A percentile compares a stretch with the other conserved stretches of the same genome.
Conservation (phyloP, 2,797 vertebrate species). For the Ptychobarbus kaznakovi region DNA sequence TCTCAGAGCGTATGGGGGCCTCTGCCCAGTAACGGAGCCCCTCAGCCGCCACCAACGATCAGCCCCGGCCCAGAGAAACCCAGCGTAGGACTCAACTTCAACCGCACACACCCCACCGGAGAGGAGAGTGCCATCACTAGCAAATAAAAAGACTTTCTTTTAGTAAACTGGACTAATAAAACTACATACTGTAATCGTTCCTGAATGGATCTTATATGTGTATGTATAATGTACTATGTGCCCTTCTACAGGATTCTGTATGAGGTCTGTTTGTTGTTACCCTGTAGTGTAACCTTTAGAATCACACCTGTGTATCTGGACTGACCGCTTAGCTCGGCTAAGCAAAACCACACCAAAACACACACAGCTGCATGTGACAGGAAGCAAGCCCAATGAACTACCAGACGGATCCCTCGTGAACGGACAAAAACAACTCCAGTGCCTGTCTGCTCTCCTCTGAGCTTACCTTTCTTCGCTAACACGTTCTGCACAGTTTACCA, state of each 20-base stretch:
- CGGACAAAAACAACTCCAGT: conserved; percentile 59
- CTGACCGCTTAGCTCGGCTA: conserved; percentile 40
- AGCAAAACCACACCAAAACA: conserved; percentile 29
- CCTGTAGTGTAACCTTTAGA: conserved; percentile 57
- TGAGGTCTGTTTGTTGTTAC: conserved; percentile 22
- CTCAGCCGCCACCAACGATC: conserved; percentile 55
- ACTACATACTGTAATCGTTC: conserved; percentile 40
- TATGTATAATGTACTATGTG: conserved; percentile 41
- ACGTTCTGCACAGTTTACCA: conserved; percentile 39
- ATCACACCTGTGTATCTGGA: conserved; percentile 51
- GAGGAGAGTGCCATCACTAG: conserved; percentile 86
- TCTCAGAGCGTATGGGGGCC: conserved; percentile 72
- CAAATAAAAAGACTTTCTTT: conserved; percentile 79
- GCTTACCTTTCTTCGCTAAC: not conserved
- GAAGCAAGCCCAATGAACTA: conserved; percentile 12
- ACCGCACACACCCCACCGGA: conserved; percentile 87
- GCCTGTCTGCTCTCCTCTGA: conserved; percentile 70
- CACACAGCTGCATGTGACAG: conserved; percentile 44
- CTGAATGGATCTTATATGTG: conserved; percentile 40
- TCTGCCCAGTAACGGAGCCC: conserved; percentile 68
- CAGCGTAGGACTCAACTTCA: conserved; percentile 81
- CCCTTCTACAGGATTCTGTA: conserved; percentile 23
- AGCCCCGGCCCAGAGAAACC: conserved; percentile 67
- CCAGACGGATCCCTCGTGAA: conserved; percentile 16
- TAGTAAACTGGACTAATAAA: conserved; percentile 44